Base-by-base conservation (phyloP, 2,888 invertebrate genomes). In the Temnothorax unifasciatus region DNA sequence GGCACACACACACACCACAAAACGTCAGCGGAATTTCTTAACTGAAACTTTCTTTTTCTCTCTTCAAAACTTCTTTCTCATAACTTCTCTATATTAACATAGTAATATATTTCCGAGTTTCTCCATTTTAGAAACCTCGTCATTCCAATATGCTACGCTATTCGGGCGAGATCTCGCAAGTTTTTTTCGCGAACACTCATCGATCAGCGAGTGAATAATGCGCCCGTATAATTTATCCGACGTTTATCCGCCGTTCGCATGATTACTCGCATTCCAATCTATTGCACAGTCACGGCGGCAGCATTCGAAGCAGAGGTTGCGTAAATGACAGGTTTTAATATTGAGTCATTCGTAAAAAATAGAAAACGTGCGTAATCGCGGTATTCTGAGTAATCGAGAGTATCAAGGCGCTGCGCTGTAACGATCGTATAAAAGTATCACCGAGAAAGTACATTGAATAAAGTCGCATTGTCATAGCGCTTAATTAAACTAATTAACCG, bases 241-340 rank as follows among this genome's bases (percentile, higher is more conserved):
- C 76, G 82, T 66, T 79, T 84, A 61, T 63, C 6, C 57, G 54
- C 82, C 79, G 68, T 75, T 87, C 77, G 82, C 82, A 82, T 64
- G 71, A 88, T 86, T 88, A 88, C 87, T 88, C 83, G 83, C 88
- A 88, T 88, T 88, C 88, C 89, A 69, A 29, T 57, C 68, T 77
- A 66, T 71, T 79, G 82, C 77, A 76, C 54, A 29, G 18, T 34
- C 47, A 38, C 63, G 52, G 47, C 15, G 68, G n/a, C 79, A 81
- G 71, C 66, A 76, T 81, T 76, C 71, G 41, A 79, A 57, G 83
- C 81, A 69, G n/a, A n/a, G 66, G 29, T 86, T 89, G 85, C 86
- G 87, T 83, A 87, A 88, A 89, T 59, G 50, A 64, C 59, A 57
- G 57, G 74, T 59, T 75, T 76, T 85, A 87, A 81, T 83, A 83